Evolutionary conservation across 2,113 vertebrate species (phyloP).

Genomic region (Aplodontia rufa): DNA sequence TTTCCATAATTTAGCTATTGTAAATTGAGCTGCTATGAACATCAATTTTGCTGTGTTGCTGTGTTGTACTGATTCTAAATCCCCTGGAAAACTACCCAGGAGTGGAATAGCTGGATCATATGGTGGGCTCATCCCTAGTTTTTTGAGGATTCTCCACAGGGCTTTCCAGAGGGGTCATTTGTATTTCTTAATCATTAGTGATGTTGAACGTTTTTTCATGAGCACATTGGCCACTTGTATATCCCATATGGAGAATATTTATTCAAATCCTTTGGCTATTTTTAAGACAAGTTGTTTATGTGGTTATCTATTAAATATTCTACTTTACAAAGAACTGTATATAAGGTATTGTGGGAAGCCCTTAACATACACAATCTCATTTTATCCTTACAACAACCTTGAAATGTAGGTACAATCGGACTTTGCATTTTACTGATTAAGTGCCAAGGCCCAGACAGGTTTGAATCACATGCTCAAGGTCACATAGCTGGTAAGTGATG

Average conservation of each 20-base stretch:
- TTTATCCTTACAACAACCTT: not conserved
- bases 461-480: not conserved
- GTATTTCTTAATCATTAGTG: not conserved
- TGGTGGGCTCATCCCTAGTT: too few species aligned
- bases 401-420: not conserved
- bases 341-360: not conserved
- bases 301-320: not conserved
- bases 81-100: too few species aligned
- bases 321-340: not conserved
- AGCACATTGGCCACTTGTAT: not conserved
- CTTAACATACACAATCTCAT: not conserved
- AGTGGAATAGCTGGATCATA: too few species aligned
- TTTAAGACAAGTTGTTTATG: not conserved
- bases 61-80: too few species aligned
- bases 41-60: too few species aligned
- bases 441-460: not conserved
- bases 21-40: too few species aligned
- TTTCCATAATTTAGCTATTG: too few species aligned
- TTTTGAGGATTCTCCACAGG: too few species aligned
- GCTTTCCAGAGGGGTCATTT: too few species aligned
- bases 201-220: not conserved
- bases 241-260: not conserved
- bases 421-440: not conserved
- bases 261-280: not conserved
- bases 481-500: not conserved